Evolutionary conservation across 2,797 vertebrate species (phyloP), one percentile per base, ranked within the genome.

Genomic region (Acanthornis magna): DNA sequence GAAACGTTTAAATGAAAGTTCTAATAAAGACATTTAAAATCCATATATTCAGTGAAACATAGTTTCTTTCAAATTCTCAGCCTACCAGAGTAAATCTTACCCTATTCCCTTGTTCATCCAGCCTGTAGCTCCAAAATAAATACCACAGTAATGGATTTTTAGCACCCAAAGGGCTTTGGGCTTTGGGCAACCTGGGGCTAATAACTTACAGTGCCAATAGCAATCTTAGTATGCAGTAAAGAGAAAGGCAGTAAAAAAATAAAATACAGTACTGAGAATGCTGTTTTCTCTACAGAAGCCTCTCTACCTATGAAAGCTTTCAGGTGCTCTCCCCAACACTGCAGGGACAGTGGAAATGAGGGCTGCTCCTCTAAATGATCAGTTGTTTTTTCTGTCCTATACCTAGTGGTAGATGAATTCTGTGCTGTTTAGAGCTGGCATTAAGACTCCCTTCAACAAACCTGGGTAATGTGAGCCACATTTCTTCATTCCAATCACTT

Each of bases 11-110:
- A 22, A 85, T 88, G 90, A 85, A 86, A 66, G 19, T 62, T 87
- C 58, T 83, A 87, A 85, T 90, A 91, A 67, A 89, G 54, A 61
- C 15, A 74, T 93, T 95, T 83, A 61, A 94, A 94, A 63, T 61
- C 72, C 58, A 25, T 85, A 25, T 53, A 86, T 70, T 85, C 67
- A 85, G 53, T 74, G 62, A 87, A 96, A 74, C 34, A 22, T 20
- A 40, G 16, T 84, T 93, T 82, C 55, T 53, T 91, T 51, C 32
- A 83, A 77, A 92, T 93, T 91, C 47, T 84, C n/a, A 91, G 51
- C 57, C 75, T 88, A 11, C 10, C 50, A 18, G 29, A 42, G 81
- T 72, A 78, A 89, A 89, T 63, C 83, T 91, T 91, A 54, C 17
- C 16, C 23, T 92, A 81, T 67, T 83, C 53, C 71, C 60, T 67